Base-by-base conservation (phyloP, 2,888 invertebrate species). In the Nebria brevicollis region DNA sequence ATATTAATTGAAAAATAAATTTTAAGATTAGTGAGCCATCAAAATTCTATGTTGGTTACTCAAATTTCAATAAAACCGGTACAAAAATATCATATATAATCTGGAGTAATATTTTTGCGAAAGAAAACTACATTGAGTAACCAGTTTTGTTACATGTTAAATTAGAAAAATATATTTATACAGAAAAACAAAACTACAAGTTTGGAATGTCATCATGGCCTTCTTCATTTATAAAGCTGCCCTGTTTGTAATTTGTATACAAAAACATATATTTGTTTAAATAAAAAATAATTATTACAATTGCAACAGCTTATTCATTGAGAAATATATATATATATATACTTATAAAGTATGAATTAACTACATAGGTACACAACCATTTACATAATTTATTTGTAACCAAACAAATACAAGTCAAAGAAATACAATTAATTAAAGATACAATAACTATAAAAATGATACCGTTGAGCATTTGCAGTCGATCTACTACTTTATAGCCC, bases 391-490 rank as follows among this genome's bases (percentile, higher is more conserved):
- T 42, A 34, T 41, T 41, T 42, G 13, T 13, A 41, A 73, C n/a
- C 25, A 41, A 73, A 73, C 20, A 20, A n/a, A 42, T 73, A 42
- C 26, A 72, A n/a, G 26, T 41, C 42, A 41, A 34, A 43, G 41
- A 10, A 13, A 13, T 73, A 42, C 42, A 34, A 10, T 42, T 26
- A 73, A 73, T 41, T 73, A 41, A 25, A 68, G 3, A 42, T 73
- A 15, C 15, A 13, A 13, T 41, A 42, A 42, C 13, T 15, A 41
- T 43, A 34, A n/a, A 34, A 25, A 72, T 26, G 34, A 73, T 41
- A 42, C 41, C 73, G n/a, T 73, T 73, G 73, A 73, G 73, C 73
- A 73, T 73, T 73, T 73, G 13, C 73, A 73, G 73, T 73, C 73
- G 42, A 41, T 41, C 43, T 15, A 26, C 13, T 15, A 26, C 13